Base-by-base conservation (phyloP, 2,113 vertebrate species). In the Apus apus region DNA sequence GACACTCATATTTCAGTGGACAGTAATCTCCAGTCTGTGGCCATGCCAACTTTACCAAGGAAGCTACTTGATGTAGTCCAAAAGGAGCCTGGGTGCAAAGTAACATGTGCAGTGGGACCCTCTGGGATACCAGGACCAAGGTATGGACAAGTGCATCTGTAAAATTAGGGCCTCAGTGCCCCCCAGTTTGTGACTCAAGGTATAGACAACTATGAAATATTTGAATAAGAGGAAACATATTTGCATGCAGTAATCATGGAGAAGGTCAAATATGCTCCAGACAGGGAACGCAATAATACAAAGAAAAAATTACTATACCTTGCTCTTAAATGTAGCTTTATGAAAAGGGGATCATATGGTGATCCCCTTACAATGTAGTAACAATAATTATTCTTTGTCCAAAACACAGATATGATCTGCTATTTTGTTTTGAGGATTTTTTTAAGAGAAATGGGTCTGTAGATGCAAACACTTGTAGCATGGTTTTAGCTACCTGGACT, bases 71-170 rank as follows among this genome's bases (percentile, higher is more conserved):
- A 13, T 70, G n/a, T 46, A 29, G 21, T 58, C 29, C 43, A 58
- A 53, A 51, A 70, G 32, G 65, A 80, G 23, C 22, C 22, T 67
- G 32, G 6, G 18, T 67, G 36, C 68, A 32, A 74, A 64, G 38
- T 25, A 17, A 16, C 54, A 9, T 0, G 0, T 57, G 26, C 40
- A 58, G 13, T 3, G 12, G 38, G n/a, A 54, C 32, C n/a, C 36
- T 40, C 40, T 30, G 58, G 13, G 21, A 18, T 40, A 34, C 34
- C 45, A 16, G 60, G n/a, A 48, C 57, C 9, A 30, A 74, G 38
- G 23, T 67, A 34, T 32, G n/a, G 64, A 32, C 53, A 43, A 61
- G 27, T 21, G 40, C 11, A 2, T n/a, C 36, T 66, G 51, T 38
- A 40, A 27, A 67, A 90, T n/a, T 2, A 2, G 9, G 2, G 10